These are phyloP conservation scores for Trachelus troglodyta DNA, from an alignment of 2,888 invertebrate species.

Conservation along the genomic window DNA sequence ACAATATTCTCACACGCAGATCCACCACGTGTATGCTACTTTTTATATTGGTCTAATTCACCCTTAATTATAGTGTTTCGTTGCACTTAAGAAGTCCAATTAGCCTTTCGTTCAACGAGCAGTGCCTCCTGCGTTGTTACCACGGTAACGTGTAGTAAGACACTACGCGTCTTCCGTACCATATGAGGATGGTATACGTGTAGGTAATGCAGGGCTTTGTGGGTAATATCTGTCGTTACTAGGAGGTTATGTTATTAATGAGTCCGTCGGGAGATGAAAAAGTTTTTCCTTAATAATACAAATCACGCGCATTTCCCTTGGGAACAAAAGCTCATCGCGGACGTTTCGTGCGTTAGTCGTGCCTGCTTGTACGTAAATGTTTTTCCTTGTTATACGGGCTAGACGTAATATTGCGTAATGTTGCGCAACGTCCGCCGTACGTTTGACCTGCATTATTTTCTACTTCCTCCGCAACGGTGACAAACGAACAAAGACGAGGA, in stretches of 20 bases:
- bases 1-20: background rate
- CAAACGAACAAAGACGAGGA: background rate
- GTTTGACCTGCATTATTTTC: background rate
- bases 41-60: background rate
- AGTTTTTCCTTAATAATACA: background rate
- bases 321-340: background rate
- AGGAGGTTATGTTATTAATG: background rate
- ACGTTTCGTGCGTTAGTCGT: background rate
- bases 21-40: background rate
- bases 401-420: background rate
- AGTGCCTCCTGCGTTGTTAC: background rate
- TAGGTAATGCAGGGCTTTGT: background rate
- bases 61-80: background rate
- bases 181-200: background rate
- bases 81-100: background rate
- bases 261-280: background rate
- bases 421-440: background rate
- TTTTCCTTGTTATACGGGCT: background rate
- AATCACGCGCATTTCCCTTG: background rate
- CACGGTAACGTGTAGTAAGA: background rate
- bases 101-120: background rate
- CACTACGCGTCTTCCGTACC: background rate
- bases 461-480: background rate
- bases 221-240: background rate
- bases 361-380: background rate